Conservation (phyloP, 1,140 invertebrate genomes). For the Notospermus geniculatus region DNA sequence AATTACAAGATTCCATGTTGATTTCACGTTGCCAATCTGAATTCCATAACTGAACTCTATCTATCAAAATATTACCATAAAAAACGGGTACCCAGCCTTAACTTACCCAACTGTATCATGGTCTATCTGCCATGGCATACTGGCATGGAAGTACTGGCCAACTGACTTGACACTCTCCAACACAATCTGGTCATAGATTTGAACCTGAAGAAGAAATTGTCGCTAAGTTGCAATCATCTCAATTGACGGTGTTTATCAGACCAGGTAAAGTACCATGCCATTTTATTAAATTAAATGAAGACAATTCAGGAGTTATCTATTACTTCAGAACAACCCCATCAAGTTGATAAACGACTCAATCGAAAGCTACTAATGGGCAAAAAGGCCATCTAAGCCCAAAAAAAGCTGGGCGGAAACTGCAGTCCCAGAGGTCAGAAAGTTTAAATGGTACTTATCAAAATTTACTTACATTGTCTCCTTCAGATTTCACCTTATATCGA, state of each 20-base stretch:
- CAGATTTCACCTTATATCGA: constrained; percentile 56
- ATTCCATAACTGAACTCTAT: background rate
- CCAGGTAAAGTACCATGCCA: too few species aligned
- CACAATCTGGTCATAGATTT: constrained; percentile 55
- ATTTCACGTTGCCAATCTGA: background rate
- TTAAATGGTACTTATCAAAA: too few species aligned
- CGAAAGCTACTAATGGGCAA: too few species aligned
- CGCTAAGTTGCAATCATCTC: too few species aligned
- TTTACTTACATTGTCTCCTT: constrained; percentile 55
- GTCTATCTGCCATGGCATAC: constrained; percentile 42
- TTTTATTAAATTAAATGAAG: too few species aligned
- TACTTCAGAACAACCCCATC: too few species aligned
- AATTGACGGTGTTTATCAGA: too few species aligned
- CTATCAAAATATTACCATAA: background rate
- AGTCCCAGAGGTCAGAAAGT: too few species aligned
- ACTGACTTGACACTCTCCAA: constrained; percentile 55
- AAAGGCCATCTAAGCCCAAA: too few species aligned
- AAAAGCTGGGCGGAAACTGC: too few species aligned
- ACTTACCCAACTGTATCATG: constrained; percentile 44
- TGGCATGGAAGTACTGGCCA: constrained; percentile 53
- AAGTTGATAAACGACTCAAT: too few species aligned
- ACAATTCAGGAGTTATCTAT: too few species aligned
- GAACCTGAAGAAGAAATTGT: constrained; percentile 36
- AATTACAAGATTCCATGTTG: background rate
- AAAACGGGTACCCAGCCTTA: background rate